Percentiles rank a stretch among this genome's conserved stretches.
phyloP scores from a whole-genome alignment of 2,797 vertebrate species.

The Heterohyrax brucei region DNA sequence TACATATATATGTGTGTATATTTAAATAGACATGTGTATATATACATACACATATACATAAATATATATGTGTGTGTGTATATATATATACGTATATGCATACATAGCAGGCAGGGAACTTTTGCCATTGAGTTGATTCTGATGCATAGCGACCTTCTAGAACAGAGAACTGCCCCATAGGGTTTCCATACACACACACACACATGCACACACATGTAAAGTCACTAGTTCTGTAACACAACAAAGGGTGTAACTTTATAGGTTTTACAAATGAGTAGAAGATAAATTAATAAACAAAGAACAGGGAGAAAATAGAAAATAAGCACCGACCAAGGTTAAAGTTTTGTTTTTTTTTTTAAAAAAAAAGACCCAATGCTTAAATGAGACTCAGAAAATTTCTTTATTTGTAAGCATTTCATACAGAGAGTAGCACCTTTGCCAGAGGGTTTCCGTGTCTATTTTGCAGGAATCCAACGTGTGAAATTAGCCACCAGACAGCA shows the following conservation, averaged over 20 bases:
- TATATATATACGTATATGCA: too few relatives aligned
- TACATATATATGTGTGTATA: too few relatives aligned
- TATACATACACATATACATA: too few relatives aligned
- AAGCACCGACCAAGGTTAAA: neutral
- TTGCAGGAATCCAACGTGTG: slow-evolving; percentile 2
- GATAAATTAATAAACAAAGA: neutral
- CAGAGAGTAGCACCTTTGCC: neutral
- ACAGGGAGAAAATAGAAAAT: neutral
- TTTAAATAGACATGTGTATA: too few relatives aligned
- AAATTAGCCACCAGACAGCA: slow-evolving; percentile 44
- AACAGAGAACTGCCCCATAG: too few relatives aligned
- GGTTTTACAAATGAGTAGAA: neutral
- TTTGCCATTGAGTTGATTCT: too few relatives aligned
- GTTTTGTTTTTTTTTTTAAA: too few relatives aligned
- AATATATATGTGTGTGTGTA: too few relatives aligned
- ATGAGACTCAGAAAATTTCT: neutral
- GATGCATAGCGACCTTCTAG: too few relatives aligned
- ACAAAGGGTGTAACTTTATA: neutral
- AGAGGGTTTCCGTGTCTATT: neutral
- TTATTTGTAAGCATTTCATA: neutral
- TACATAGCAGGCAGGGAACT: too few relatives aligned
- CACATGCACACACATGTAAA: too few relatives aligned
- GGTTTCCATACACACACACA: too few relatives aligned
- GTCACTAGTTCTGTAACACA: neutral
- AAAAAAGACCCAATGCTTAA: neutral